Evolutionary conservation across 2,113 vertebrate genomes (phyloP).

Genomic region (Malurus cyaneus): DNA sequence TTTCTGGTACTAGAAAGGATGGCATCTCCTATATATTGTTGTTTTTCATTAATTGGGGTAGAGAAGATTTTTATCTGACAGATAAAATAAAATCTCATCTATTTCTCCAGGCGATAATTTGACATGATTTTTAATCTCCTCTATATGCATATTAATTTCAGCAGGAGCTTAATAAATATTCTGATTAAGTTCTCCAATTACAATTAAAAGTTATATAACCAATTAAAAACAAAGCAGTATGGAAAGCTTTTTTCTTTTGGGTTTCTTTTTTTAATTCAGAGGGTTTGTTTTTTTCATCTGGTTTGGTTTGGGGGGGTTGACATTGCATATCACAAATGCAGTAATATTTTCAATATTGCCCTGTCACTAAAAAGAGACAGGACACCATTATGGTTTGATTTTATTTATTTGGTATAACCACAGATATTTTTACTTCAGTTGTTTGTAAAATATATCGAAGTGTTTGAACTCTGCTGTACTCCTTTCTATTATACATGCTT

Average conservation of each 20-base stretch:
- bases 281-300: neutral
- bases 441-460: neutral
- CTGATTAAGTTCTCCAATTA: neutral
- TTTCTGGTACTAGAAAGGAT: neutral
- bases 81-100: neutral
- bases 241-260: neutral
- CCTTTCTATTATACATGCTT: neutral
- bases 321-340: fast-evolving
- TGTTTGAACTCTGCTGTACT: neutral
- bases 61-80: neutral
- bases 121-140: neutral
- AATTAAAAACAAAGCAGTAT: neutral
- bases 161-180: neutral
- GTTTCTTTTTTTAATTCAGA: neutral
- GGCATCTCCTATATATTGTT: neutral
- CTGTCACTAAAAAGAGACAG: neutral
- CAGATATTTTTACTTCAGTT: neutral
- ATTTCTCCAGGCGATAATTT: neutral
- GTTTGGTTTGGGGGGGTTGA: neutral
- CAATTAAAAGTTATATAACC: neutral
- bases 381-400: neutral
- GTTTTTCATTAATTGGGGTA: neutral
- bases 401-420: neutral
- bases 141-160: neutral
- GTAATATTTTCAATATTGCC: neutral